Evolutionary conservation across 1,140 invertebrate genomes (phyloP).

Genomic region (Drosophila ambigua): DNA sequence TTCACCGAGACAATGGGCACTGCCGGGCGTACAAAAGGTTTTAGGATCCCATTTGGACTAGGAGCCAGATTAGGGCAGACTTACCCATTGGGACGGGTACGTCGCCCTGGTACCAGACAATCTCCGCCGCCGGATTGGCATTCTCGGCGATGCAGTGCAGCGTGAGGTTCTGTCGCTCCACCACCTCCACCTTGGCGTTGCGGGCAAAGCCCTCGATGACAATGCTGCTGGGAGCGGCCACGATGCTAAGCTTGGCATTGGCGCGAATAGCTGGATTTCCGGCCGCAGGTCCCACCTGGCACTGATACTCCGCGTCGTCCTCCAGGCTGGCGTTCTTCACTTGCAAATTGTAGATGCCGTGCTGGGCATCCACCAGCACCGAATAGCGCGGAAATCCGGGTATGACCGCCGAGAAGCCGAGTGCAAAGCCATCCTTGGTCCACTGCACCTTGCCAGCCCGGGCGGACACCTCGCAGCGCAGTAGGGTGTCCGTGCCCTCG

Average conservation of each 20-base stretch:
- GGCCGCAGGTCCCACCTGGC: conserved; percentile 93
- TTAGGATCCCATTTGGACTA: too few relatives aligned
- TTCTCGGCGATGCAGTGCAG: conserved; percentile 93
- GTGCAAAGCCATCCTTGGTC: conserved; percentile 96
- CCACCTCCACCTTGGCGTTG: conserved; percentile 92
- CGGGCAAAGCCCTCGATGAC: conserved; percentile 91
- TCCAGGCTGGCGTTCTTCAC: conserved; percentile 92
- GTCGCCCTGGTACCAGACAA: conserved; percentile 94
- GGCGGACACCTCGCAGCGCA: conserved; percentile 93
- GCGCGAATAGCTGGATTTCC: conserved; percentile 92
- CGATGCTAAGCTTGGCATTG: conserved; percentile 92
- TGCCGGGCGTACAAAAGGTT: conserved; percentile 51
- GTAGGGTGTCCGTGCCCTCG: conserved; percentile 91
- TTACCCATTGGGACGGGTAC: conserved; percentile 90
- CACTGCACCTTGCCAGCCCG: conserved; percentile 94
- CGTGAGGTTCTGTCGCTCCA: conserved; percentile 91
- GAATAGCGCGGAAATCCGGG: conserved; percentile 94
- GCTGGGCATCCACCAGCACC: conserved; percentile 90
- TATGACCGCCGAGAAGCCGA: conserved; percentile 92
- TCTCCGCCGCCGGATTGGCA: conserved; percentile 93
- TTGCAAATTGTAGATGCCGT: conserved; percentile 93
- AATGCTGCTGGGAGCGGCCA: conserved; percentile 95
- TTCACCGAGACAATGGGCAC: conserved; percentile 86
- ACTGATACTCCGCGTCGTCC: conserved; percentile 96
- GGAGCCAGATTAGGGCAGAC: neutral